Conservation (phyloP, 2,113 vertebrate genomes). For the Fulica atra region DNA sequence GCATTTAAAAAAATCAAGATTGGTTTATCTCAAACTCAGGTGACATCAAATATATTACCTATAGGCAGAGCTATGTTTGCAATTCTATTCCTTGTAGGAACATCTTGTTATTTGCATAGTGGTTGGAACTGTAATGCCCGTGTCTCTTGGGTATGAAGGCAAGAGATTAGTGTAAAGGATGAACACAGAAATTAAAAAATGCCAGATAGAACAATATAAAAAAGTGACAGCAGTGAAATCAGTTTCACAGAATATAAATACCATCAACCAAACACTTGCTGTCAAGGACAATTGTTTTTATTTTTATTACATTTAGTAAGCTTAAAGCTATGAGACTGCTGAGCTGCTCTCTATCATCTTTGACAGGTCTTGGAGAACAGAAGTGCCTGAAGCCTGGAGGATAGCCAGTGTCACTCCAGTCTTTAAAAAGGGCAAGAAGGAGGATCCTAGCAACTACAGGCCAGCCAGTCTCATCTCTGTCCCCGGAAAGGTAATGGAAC, state of each 20-base stretch:
- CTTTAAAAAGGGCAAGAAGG: too few species aligned
- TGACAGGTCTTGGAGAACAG: too few species aligned
- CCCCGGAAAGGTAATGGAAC: too few species aligned
- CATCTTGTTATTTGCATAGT: neutral
- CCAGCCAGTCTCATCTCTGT: too few species aligned
- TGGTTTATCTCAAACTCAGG: neutral
- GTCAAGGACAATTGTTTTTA: neutral
- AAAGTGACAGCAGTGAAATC: neutral
- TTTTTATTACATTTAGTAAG: neutral
- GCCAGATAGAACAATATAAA: neutral
- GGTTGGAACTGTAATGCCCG: neutral
- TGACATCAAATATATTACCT: neutral
- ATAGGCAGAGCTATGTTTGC: neutral
- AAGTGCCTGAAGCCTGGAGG: too few species aligned
- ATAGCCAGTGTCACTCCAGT: too few species aligned
- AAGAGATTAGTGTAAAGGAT: neutral
- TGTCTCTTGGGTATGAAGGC: neutral
- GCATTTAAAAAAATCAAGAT: neutral
- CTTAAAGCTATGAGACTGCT: neutral
- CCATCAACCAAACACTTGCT: neutral
- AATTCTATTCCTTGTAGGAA: neutral
- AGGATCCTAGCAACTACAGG: too few species aligned
- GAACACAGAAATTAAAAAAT: neutral
- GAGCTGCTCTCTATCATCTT: too few species aligned
- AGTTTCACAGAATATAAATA: neutral